Evolutionary conservation across 2,888 invertebrate genomes (phyloP), one percentile per base, ranked within the genome.

Genomic region (Pyrrhia umbra): DNA sequence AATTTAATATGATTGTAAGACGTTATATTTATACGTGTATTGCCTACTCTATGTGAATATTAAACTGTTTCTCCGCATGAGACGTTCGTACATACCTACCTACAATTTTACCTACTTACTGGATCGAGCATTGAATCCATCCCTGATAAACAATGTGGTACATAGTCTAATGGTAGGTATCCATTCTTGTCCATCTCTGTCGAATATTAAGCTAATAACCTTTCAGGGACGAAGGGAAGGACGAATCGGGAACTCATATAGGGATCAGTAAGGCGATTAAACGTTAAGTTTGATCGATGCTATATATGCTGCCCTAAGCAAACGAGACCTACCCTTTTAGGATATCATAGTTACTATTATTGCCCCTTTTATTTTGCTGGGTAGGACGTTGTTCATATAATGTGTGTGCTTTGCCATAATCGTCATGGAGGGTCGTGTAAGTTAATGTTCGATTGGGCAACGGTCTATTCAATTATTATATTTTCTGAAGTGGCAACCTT

Each of bases 241-340:
- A 52, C 54, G 59, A 40, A 55, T 77, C 37, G 56, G 34, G 40
- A 80, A 75, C 77, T 75, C 74, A 67, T 79, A 73, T 79, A 74
- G 66, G 68, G 77, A 76, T 70, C 73, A 65, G 68, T 77, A 79
- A 75, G 82, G 72, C 79, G 84, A 85, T 85, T 84, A 85, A 80
- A 78, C 77, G 66, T 64, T 75, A 81, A 79, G 75, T 83, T 83
- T 84, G 85, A 85, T 82, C 68, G 71, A 75, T 71, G 72, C 62
- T 75, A 71, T 72, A 72, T 71, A 64, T 67, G 71, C 52, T 75
- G 75, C 59, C 84, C 84, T 83, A 81, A 79, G 83, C 74, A 81
- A 85, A 84, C 78, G 67, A 50, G 56, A 60, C 46, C 40, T 59
- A 66, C 70, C 81, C 69, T 77, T 78, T 75, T 65, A 61, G 68